phyloP scores from a whole-genome alignment of 2,888 invertebrate species.

The Acleris sparsana region DNA sequence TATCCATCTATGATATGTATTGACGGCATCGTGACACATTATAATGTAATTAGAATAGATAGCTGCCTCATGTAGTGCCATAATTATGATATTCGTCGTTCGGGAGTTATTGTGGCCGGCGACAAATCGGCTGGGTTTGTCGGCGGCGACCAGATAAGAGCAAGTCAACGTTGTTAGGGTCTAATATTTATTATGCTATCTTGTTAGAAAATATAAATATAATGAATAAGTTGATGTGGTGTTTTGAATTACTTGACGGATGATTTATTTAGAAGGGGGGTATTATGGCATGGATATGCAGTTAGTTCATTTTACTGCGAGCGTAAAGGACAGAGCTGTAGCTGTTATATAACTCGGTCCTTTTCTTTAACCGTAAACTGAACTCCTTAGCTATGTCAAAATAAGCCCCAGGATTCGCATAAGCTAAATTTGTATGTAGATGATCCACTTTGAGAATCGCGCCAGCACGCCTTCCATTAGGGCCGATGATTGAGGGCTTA shows the following conservation, averaged over 20 bases:
- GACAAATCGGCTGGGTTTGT: conserved; percentile 64
- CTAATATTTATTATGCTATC: conserved; percentile 47
- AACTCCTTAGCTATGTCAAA: too few species aligned
- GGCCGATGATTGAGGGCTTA: too few species aligned
- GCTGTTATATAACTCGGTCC: too few species aligned
- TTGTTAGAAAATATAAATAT: conserved; percentile 51
- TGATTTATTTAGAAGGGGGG: too few species aligned
- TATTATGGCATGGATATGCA: too few species aligned
- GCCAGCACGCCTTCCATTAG: too few species aligned
- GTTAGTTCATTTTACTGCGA: too few species aligned
- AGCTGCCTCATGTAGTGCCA: conserved; percentile 53
- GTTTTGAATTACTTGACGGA: not conserved
- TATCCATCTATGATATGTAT: conserved; percentile 25
- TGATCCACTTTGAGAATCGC: too few species aligned
- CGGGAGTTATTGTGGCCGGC: conserved; percentile 51
- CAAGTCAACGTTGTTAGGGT: conserved; percentile 42
- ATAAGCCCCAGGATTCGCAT: too few species aligned
- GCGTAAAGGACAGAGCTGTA: too few species aligned
- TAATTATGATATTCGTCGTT: conserved; percentile 47
- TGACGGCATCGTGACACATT: conserved; percentile 21
- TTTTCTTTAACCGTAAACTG: too few species aligned
- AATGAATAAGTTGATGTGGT: conserved; percentile 41
- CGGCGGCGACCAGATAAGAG: conserved; percentile 47
- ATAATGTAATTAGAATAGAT: conserved; percentile 17
- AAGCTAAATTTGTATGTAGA: too few species aligned